These are phyloP conservation scores for Pristionchus japonicus DNA, from an alignment of 2,888 invertebrate species.

Conservation along the genomic window DNA sequence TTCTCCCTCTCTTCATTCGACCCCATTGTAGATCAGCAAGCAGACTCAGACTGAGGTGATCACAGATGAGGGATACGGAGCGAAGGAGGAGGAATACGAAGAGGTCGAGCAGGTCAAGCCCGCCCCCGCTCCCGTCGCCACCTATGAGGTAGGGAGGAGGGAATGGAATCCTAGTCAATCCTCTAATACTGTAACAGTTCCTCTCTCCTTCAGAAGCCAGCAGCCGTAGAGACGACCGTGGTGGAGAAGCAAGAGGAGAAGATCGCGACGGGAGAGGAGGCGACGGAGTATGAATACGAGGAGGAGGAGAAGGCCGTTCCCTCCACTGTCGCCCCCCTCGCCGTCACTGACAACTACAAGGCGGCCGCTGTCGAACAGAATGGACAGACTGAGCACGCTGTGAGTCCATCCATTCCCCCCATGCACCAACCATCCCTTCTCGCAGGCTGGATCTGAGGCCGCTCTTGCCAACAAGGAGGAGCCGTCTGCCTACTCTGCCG, in stretches of 20 bases:
- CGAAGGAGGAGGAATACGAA: conserved; percentile 5
- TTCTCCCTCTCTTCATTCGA: background rate
- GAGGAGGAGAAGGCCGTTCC: background rate
- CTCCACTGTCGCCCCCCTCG: background rate
- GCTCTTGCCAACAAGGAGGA: background rate
- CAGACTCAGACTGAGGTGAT: background rate
- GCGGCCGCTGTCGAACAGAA: background rate
- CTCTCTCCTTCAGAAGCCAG: background rate
- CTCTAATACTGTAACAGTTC: background rate
- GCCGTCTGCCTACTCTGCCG: conserved; percentile 31
- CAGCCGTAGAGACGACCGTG: background rate
- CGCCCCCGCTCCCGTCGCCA: background rate
- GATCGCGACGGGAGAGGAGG: background rate
- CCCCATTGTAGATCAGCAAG: background rate
- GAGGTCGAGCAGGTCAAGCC: background rate
- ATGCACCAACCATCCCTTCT: background rate
- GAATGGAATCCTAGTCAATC: background rate
- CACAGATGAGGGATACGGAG: background rate
- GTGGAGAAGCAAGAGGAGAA: conserved; percentile 1
- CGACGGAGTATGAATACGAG: conserved; percentile 33
- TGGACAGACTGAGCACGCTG: conserved; percentile 10
- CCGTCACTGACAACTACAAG: conserved; percentile 37
- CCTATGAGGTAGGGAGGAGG: background rate
- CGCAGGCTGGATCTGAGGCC: background rate
- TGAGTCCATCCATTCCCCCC: background rate